Base-by-base conservation (phyloP, 2,797 vertebrate genomes). In the Sciurus vulgaris region DNA sequence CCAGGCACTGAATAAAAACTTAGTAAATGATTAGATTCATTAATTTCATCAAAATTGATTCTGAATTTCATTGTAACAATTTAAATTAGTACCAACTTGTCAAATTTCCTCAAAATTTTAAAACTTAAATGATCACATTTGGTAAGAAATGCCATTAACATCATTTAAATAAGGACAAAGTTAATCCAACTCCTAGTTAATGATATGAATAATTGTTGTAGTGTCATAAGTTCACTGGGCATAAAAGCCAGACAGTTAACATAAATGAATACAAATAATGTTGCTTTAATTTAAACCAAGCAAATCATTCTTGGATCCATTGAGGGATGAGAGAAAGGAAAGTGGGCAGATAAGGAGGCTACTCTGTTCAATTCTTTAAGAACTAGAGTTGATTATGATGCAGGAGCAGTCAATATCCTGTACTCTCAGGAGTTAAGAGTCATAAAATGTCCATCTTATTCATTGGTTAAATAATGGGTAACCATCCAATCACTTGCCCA, bases 161-260 rank as follows among this genome's bases (percentile, higher is more conserved):
- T 86, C 59, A 94, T 96, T 97, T 91, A 83, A 95, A 73, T 76
- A 94, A 95, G 89, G 77, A 76, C 38, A 67, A 88, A 83, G 70
- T 89, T 96, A 96, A 93, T 95, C 35, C 61, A 96, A 86, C 30
- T 86, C 63, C 88, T 72, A 89, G n/a, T 91, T 95, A 84, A 96
- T 91, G 70, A 93, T 86, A 96, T 77, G 59, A 82, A 83, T 94
- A 96, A 89, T 95, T 83, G 11, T 35, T 67, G 28, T 47, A 76
- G 54, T 84, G 30, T 63, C 38, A 33, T 82, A 94, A 95, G 38
- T 86, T 96, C 88, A 89, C 38, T 96, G 35, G 44, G 44, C 59
- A 97, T 93, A 93, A 96, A 86, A 84, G 76, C 94, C 61, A 96
- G n/a, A 85, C 20, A 83, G 35, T 91, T 94, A 94, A 63, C 33